Conservation (phyloP, 2,888 invertebrate species). For the Drosophila kokeensis region DNA sequence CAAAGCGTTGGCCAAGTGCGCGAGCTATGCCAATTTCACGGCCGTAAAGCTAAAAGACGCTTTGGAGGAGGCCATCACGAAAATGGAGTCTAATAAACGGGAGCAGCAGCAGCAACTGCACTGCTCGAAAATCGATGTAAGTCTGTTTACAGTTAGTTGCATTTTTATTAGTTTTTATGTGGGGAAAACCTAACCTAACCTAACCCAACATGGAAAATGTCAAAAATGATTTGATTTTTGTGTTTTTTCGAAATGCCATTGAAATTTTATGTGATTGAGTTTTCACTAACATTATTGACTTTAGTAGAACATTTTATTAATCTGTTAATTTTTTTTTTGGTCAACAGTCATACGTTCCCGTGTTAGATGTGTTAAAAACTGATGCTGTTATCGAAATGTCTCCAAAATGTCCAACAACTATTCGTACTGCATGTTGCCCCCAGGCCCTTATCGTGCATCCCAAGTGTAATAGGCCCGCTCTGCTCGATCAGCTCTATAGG, state of each 20-base stretch:
- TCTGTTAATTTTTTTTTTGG: conserved; percentile 10
- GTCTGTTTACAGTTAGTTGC: conserved; percentile 29
- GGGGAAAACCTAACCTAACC: background rate
- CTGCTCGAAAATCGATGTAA: conserved; percentile 28
- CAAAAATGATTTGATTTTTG: conserved; percentile 16
- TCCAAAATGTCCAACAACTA: conserved; percentile 26
- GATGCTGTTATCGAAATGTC: conserved; percentile 53
- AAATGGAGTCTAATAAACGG: conserved; percentile 61
- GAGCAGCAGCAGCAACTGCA: conserved; percentile 30
- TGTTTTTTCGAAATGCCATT: conserved; percentile 35
- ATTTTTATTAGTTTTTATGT: background rate
- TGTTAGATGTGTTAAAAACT: conserved; percentile 38
- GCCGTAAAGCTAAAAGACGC: conserved; percentile 67
- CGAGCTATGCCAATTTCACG: conserved; percentile 53
- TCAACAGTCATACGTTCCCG: conserved; percentile 36
- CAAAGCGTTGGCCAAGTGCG: conserved; percentile 23
- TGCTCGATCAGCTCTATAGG: conserved; percentile 56
- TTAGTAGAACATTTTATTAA: conserved; percentile 25
- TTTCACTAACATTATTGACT: conserved; percentile 26
- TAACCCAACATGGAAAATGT: conserved; percentile 4
- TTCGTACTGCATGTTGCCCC: conserved; percentile 25
- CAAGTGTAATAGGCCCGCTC: conserved; percentile 53
- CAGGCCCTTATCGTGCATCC: conserved; percentile 66
- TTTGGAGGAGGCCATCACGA: conserved; percentile 68
- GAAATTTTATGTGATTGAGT: conserved; percentile 42